Evolutionary conservation across 2,888 invertebrate genomes (phyloP), one percentile per base, ranked within the genome.

Genomic region (Tenthredo notha): DNA sequence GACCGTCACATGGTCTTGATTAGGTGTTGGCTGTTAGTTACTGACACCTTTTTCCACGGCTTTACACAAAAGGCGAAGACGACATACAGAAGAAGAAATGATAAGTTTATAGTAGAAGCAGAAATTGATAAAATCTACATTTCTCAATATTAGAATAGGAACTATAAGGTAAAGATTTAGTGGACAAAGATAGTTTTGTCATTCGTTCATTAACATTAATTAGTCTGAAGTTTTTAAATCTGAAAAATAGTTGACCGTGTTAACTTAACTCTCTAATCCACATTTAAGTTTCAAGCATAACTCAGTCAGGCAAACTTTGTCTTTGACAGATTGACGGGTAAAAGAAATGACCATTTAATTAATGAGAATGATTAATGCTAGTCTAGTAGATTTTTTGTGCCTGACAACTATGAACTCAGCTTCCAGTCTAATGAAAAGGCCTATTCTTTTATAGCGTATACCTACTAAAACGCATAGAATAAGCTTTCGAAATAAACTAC

Each of bases 1-100:
- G 33, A 54, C 33, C 54, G 25, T 77, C 77, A 29, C 18, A 37
- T 77, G 75, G 47, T 75, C 75, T 47, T 75, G 75, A 75, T 75
- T 47, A 75, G 29, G 75, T 29, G 70, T 75, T 43, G 21, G 21
- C 47, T 47, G 47, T 37, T 47, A 47, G 43, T 75, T 47, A 25
- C 47, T 47, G 25, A 12, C 21, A 47, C 15, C 18, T 47, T 43
- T 25, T 75, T 47, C 3, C 25, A 43, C 47, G 15, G 15, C 29
- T 33, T 9, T 15, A 47, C 10, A 47, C 25, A 15, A 43, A 37
- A 6, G 25, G 7, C n/a, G 12, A 47, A 15, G 47, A 43, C 10
- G 47, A 43, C 10, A 72, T 37, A n/a, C n/a, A n/a, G 18, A 43
- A 75, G 4, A 21, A 18, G 2, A 21, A 47, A 21, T 9, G 3